phyloP scores from a whole-genome alignment of 2,797 vertebrate species.

The Chiroxiphia lanceolata region DNA sequence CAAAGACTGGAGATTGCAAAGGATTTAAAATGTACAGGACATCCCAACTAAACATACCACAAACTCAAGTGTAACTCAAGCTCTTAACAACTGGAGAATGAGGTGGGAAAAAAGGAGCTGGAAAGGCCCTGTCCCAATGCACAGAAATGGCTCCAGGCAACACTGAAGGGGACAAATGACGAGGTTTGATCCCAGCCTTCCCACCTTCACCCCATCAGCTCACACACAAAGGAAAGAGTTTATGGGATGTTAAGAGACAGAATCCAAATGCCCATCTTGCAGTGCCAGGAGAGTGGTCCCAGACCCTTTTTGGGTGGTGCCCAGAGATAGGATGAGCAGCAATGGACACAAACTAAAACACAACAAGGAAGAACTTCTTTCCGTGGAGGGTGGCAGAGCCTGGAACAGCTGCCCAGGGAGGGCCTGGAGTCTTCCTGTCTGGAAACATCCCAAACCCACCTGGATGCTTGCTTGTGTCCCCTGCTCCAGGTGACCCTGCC shows the following conservation, averaged over 20 bases:
- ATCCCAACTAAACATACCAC: not conserved
- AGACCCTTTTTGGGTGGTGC: not conserved
- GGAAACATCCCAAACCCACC: not conserved
- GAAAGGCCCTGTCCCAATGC: not conserved
- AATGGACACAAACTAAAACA: not conserved
- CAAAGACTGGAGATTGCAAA: not conserved
- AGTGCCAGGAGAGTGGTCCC: not conserved
- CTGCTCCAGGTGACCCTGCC: not conserved
- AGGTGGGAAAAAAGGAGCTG: not conserved
- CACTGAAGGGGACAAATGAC: accelerated
- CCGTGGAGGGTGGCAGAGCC: not conserved
- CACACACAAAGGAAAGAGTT: not conserved
- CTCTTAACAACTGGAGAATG: not conserved
- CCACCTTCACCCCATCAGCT: not conserved
- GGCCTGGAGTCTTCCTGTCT: not conserved
- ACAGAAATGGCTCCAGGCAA: not conserved
- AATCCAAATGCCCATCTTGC: not conserved
- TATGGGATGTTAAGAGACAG: not conserved
- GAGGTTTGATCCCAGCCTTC: not conserved
- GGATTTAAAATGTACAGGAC: not conserved
- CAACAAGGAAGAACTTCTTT: not conserved
- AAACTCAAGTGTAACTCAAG: not conserved
- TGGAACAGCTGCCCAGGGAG: not conserved
- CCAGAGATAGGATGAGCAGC: not conserved
- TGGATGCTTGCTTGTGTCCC: not conserved